phyloP scores from a whole-genome alignment of 2,113 vertebrate species.

The Otus sunia region DNA sequence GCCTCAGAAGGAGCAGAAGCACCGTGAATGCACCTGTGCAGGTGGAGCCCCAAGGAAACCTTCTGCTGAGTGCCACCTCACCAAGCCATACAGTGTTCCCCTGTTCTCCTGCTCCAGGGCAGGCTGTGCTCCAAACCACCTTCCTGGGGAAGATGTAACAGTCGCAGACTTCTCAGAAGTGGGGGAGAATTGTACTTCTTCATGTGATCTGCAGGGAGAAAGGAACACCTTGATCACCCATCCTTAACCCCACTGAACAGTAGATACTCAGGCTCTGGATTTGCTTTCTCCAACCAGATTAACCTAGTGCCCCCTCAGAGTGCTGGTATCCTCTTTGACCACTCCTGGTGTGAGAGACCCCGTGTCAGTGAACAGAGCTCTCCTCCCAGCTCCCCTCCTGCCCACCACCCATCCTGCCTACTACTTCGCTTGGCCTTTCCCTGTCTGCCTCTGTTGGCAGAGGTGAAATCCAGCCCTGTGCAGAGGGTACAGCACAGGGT shows the following conservation, averaged over 20 bases:
- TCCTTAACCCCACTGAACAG: not conserved
- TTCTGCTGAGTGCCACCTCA: not conserved
- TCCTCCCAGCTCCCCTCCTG: not conserved
- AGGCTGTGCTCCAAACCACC: not conserved
- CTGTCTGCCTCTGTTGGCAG: not conserved
- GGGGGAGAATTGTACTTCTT: not conserved
- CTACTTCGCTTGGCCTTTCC: not conserved
- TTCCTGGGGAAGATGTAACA: not conserved
- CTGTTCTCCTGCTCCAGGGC: not conserved
- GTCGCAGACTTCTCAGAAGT: fast-evolving
- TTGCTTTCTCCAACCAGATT: not conserved
- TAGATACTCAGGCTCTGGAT: not conserved
- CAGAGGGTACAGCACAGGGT: not conserved
- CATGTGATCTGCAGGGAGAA: not conserved
- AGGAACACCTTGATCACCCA: not conserved
- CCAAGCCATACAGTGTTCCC: not conserved
- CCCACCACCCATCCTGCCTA: not conserved
- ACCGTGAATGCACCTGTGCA: not conserved
- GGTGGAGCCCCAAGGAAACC: not conserved
- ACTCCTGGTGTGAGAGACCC: not conserved
- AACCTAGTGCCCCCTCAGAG: not conserved
- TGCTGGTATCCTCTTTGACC: not conserved
- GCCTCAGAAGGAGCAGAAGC: not conserved
- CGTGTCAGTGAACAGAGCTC: not conserved
- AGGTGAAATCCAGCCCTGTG: not conserved